Evolutionary conservation across 2,113 vertebrate genomes (phyloP), one percentile per base, ranked within the genome.

Genomic region (Nanorana parkeri): DNA sequence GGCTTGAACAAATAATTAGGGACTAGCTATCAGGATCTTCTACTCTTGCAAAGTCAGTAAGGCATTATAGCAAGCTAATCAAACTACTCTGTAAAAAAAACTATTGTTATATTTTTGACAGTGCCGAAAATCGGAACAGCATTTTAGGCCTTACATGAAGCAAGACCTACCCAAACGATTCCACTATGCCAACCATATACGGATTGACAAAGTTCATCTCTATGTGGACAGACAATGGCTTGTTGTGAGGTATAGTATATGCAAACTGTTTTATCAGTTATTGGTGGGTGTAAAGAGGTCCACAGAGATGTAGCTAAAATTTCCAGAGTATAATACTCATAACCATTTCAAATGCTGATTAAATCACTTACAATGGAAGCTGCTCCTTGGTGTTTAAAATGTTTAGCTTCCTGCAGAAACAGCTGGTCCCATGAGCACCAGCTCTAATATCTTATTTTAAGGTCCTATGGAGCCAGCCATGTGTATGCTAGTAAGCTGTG

Each of bases 161-260:
- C 93, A 94, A 61, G 85, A 98, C 84, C 90, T 99, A 74, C 98
- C 98, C 0, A 99, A 99, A 85, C 89, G 98, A 79, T 87, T 99
- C 26, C 98, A 99, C 86, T 99, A 93, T 41, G 98, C 95, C 13
- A 94, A 93, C 64, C 93, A 96, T 85, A n/a, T 92, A 16, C 94
- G 98, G 32, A 99, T 99, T 24, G 97, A 99, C 88, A 93, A 94
- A 84, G 96, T 88, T 77, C 95, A 96, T 85, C 94, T 99, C 13
- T 86, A 97, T 85, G 93, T 99, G 91, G 94, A 96, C 85, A 66
- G 73, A 0, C 94, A 95, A 84, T 99, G 97, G 97, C 91, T 96
- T 87, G 95, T 90, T 64, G 93, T 89, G 0, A 91, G 95, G 97
- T 99, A 87, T n/a, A 82, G 28, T 74, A 74, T 26, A 19, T 21